Evolutionary conservation across 2,113 vertebrate species (phyloP).

Genomic region (Urocolius indicus): DNA sequence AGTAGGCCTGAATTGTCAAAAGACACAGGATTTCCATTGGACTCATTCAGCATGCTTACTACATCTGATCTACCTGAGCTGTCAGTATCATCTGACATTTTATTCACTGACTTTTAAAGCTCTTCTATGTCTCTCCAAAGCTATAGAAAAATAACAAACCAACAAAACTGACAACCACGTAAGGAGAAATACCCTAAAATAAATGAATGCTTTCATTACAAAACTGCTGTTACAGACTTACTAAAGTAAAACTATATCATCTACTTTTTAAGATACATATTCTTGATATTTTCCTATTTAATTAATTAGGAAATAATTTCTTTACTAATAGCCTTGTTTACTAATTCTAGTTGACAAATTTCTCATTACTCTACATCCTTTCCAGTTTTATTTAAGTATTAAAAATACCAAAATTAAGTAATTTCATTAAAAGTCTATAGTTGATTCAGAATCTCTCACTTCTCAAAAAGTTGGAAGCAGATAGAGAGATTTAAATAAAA

Average conservation of each 20-base stretch:
- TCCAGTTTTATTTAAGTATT: neutral
- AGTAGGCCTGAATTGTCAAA: neutral
- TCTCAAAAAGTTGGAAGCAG: neutral
- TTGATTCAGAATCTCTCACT: neutral
- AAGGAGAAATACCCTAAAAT: neutral
- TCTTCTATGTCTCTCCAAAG: neutral
- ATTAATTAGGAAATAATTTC: neutral
- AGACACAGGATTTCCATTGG: neutral
- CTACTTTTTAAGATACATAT: accelerated
- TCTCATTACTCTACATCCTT: accelerated
- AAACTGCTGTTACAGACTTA: neutral
- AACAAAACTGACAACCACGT: neutral
- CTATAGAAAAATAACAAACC: neutral
- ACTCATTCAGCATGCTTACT: neutral
- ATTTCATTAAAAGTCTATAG: neutral
- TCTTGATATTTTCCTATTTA: neutral
- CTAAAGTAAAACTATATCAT: neutral
- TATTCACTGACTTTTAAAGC: neutral
- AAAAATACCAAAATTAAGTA: neutral
- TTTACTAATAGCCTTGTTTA: neutral
- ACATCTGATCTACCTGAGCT: neutral
- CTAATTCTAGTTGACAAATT: neutral
- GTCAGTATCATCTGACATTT: neutral
- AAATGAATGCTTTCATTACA: neutral
- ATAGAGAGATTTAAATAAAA: neutral